Percentiles rank a stretch among this genome's conserved stretches.
Evolutionary conservation across 2,888 invertebrate genomes (phyloP).

Genomic region (Synanthedon vespiformis): DNA sequence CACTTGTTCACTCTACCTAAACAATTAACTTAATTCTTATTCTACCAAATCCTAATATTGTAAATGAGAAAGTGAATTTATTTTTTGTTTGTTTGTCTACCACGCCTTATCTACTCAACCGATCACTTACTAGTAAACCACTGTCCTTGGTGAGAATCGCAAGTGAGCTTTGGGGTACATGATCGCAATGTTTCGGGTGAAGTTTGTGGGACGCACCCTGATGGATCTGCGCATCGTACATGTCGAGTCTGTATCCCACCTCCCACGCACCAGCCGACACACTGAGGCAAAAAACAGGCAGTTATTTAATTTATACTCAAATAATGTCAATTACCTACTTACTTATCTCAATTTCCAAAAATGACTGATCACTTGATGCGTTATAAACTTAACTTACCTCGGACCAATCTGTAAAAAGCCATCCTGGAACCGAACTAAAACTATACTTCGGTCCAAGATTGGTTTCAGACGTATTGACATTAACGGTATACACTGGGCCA

Average conservation of each 20-base stretch:
- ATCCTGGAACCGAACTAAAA: slow-evolving; percentile 50
- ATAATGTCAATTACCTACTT: background rate
- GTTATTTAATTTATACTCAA: background rate
- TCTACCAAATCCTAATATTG: no score
- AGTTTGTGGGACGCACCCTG: slow-evolving; percentile 69
- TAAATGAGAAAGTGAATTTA: no score
- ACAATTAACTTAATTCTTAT: no score
- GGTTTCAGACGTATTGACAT: slow-evolving; percentile 39
- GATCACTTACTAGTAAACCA: slow-evolving; percentile 75
- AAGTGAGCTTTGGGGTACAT: slow-evolving; percentile 75
- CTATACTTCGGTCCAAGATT: slow-evolving; percentile 53
- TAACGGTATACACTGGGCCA: slow-evolving; percentile 50
- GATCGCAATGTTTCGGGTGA: slow-evolving; percentile 72
- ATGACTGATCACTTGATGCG: no score
- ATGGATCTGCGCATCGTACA: slow-evolving; percentile 77
- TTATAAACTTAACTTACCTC: slow-evolving; percentile 42
- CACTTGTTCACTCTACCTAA: no score
- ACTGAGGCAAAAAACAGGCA: slow-evolving; percentile 40
- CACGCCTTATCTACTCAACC: no score
- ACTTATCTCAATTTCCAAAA: background rate
- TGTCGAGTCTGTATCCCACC: slow-evolving; percentile 79
- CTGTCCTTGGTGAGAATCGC: slow-evolving; percentile 75
- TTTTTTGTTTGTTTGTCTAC: no score
- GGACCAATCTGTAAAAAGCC: slow-evolving; percentile 72
- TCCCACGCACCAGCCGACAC: slow-evolving; percentile 80